Conservation (phyloP, 2,888 invertebrate species). For the Globia sparganii region DNA sequence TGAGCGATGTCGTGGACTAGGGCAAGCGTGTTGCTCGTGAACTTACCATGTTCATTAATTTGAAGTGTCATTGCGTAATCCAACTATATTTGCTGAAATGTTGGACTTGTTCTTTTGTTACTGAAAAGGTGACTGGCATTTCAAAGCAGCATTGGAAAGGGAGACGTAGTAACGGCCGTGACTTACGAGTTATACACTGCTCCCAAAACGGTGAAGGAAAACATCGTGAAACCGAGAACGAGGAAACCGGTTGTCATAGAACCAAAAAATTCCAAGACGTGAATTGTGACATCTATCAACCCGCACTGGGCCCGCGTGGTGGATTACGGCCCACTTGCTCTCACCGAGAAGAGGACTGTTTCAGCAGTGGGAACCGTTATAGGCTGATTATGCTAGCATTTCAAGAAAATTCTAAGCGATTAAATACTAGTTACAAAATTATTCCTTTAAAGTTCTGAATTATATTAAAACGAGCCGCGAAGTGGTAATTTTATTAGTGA, state of each 20-base stretch:
- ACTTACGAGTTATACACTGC: too few species aligned
- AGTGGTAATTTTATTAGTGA: not conserved
- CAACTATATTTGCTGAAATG: not conserved
- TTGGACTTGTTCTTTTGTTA: not conserved
- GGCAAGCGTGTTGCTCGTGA: conserved; percentile 23
- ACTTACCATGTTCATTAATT: conserved; percentile 49
- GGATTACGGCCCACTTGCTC: too few species aligned
- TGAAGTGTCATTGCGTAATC: conserved; percentile 18
- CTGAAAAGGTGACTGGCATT: not conserved
- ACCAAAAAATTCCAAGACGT: too few species aligned
- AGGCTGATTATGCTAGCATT: not conserved
- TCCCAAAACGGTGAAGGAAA: too few species aligned
- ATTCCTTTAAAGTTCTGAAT: not conserved
- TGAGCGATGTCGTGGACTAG: conserved; percentile 47
- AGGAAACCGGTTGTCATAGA: too few species aligned
- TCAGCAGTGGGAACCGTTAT: too few species aligned
- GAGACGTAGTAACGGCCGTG: not conserved
- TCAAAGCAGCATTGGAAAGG: not conserved
- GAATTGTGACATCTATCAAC: too few species aligned
- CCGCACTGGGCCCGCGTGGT: too few species aligned
- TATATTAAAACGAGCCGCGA: not conserved
- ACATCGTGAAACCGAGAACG: too few species aligned
- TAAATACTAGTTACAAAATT: not conserved
- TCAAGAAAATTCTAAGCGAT: not conserved
- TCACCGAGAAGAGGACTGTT: too few species aligned